phyloP scores from a whole-genome alignment of 2,797 vertebrate genomes.

The Acrocephalus scirpaceus region DNA sequence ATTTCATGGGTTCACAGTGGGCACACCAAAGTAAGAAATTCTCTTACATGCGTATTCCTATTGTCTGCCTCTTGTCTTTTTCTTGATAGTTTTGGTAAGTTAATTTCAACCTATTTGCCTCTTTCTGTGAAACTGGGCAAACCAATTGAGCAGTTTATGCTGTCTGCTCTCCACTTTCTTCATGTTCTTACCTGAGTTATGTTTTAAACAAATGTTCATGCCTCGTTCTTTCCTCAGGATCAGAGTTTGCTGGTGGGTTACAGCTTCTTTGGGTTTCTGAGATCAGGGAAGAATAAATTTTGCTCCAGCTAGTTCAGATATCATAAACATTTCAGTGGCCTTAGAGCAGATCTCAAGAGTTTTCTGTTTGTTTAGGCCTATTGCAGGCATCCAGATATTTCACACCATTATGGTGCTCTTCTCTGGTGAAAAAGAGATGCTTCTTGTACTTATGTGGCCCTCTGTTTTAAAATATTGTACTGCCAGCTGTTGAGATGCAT shows the following conservation, averaged over 20 bases:
- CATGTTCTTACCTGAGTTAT: background rate
- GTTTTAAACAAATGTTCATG: background rate
- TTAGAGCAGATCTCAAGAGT: background rate
- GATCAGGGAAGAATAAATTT: background rate
- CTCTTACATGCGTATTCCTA: background rate
- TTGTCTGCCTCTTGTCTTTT: background rate
- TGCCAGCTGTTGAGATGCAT: background rate
- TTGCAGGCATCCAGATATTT: background rate
- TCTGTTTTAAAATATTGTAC: background rate
- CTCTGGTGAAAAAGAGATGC: background rate
- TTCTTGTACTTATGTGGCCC: background rate
- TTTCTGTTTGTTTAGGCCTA: background rate
- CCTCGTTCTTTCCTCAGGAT: background rate
- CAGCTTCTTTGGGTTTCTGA: background rate
- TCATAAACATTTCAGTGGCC: background rate
- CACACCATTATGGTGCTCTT: background rate
- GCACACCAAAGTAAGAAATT: background rate
- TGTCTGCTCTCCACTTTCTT: background rate
- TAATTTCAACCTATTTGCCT: background rate
- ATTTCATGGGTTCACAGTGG: background rate
- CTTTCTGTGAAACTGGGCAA: background rate
- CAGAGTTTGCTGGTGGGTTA: background rate
- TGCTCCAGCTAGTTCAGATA: background rate
- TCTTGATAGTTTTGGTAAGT: background rate
- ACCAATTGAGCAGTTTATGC: background rate